Evolutionary conservation across 2,797 vertebrate species (phyloP), one percentile per base, ranked within the genome.

Genomic region (Jordanella pulchra): DNA sequence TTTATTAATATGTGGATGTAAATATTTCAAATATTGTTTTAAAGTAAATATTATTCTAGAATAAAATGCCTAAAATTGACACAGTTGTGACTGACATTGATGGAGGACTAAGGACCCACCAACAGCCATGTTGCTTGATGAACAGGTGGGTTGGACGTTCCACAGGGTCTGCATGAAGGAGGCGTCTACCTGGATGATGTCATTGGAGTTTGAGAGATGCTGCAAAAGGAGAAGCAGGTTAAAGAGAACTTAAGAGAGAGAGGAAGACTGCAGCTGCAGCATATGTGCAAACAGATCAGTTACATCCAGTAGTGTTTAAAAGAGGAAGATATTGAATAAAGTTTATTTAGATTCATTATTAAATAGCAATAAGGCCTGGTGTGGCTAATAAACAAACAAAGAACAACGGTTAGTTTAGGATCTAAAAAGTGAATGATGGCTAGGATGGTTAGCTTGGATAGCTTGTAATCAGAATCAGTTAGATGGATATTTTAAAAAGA

Each of bases 111-210:
- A n/a, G 72, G 73, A 90, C 94, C 89, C 91, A 96, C 97, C 97
- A 93, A 98, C 97, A 71, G 95, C 95, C 78, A 97, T 88, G 84
- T 71, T 97, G 89, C 97, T 94, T 86, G 97, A 95, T 25, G 98
- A 99, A 87, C 96, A 97, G 1, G 97, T 99, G 7, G 97, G 97
- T 89, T 99, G 97, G 68, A 99, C 96, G 28, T 99, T 99, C 98
- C 98, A 99, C 72, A 99, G 93, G 0, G 98, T 99, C 84, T 99
- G 98, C 96, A 99, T 98, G 86, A 99, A 99, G 80, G 98, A 99
- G 66, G 98, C 98, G 69, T 99, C 98, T 88, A 98, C 98, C 71
- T 97, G 95, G 89, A 96, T 95, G 89, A 89, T 96, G 81, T 95
- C 95, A 81, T 97, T 97, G 83, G 96, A 95, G 66, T 96, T 91